phyloP scores from a whole-genome alignment of 1,140 invertebrate genomes.

The Zaprionus davidi region DNA sequence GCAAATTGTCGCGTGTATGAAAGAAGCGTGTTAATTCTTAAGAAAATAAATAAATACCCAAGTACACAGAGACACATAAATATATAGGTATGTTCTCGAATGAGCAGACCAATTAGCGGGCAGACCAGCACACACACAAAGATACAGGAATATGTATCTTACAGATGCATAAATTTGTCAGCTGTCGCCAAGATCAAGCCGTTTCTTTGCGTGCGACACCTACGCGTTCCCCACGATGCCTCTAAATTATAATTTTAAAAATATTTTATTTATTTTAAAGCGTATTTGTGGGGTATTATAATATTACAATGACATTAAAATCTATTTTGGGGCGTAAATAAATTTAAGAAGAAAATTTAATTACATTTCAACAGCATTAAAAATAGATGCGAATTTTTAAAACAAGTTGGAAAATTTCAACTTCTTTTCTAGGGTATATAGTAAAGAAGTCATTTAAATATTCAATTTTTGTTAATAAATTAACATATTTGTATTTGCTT shows the following conservation, averaged over 20 bases:
- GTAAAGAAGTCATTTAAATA: neutral
- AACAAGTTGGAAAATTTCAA: neutral
- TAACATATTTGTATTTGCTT: conserved; percentile 51
- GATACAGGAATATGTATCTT: conserved; percentile 18
- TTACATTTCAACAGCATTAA: neutral
- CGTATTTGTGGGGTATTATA: neutral
- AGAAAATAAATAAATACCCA: conserved; percentile 38
- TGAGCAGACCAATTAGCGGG: conserved; percentile 56
- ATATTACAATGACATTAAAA: neutral
- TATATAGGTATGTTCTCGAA: conserved; percentile 35
- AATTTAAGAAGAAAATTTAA: neutral
- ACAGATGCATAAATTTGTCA: conserved; percentile 69
- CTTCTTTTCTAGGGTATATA: conserved; percentile 17
- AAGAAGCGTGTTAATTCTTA: conserved; percentile 26
- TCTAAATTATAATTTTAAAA: conserved; percentile 29
- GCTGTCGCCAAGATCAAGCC: conserved; percentile 57
- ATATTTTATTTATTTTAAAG: conserved; percentile 16
- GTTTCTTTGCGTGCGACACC: conserved; percentile 25
- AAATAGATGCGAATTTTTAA: neutral
- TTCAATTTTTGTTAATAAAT: conserved; percentile 39
- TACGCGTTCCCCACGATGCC: conserved; percentile 11
- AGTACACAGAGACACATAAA: conserved; percentile 10
- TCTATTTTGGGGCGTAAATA: neutral
- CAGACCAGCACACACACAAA: conserved; percentile 21
- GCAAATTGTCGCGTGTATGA: conserved; percentile 26